phyloP scores from a whole-genome alignment of 2,113 vertebrate species.

The Pteropus alecto region DNA sequence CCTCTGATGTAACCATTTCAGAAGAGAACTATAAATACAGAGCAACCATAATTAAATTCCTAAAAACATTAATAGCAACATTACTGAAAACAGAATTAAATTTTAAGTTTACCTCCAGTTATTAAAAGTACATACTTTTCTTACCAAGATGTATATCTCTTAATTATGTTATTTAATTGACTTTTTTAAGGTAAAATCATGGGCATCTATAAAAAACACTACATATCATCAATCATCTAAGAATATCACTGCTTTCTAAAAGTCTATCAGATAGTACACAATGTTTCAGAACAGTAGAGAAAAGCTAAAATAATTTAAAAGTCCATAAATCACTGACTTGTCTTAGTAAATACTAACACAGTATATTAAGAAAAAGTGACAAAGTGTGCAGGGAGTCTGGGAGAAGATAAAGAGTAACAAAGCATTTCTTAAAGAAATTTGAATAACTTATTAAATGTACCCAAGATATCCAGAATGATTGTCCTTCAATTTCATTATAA shows the following conservation, averaged over 20 bases:
- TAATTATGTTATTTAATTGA: slow-evolving; percentile 9
- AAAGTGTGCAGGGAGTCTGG: not conserved
- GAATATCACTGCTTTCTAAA: not conserved
- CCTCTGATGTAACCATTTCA: not conserved
- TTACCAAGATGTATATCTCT: not conserved
- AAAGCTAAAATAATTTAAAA: slow-evolving; percentile 52
- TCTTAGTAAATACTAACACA: slow-evolving; percentile 24
- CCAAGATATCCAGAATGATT: not conserved
- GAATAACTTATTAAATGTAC: not conserved
- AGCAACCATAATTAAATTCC: not conserved
- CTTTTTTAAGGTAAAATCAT: slow-evolving; percentile 28
- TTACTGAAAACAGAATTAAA: not conserved
- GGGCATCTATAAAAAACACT: not conserved
- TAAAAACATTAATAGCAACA: not conserved
- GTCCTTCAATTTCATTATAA: not conserved
- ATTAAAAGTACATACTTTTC: not conserved
- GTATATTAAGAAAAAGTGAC: slow-evolving; percentile 22
- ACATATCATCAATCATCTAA: slow-evolving; percentile 20
- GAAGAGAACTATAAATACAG: not conserved
- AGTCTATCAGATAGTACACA: not conserved
- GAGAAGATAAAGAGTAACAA: not conserved
- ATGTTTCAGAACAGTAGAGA: slow-evolving; percentile 37
- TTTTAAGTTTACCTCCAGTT: not conserved
- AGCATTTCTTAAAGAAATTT: not conserved
- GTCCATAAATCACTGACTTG: slow-evolving; percentile 27